Percentiles rank a stretch among this genome's conserved stretches.
Evolutionary conservation across 2,113 vertebrate genomes (phyloP).

Genomic region (Hippocampus barbouri): DNA sequence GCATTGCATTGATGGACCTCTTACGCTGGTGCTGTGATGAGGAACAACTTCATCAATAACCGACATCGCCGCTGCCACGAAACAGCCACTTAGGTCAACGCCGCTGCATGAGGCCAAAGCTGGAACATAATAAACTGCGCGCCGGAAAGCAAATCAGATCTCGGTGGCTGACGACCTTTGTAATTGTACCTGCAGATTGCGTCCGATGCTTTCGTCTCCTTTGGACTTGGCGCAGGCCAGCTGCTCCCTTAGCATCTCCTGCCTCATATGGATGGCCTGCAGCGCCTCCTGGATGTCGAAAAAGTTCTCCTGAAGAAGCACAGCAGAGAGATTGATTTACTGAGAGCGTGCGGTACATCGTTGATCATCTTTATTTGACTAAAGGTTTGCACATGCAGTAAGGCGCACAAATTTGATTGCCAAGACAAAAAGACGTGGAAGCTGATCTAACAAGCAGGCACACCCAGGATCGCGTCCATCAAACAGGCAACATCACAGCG

Average conservation of each 20-base stretch:
- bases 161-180: not conserved
- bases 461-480: too few relatives aligned
- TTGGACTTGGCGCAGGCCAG: slow-evolving; percentile 84
- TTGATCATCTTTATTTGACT: too few relatives aligned
- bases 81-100: slow-evolving; percentile 19
- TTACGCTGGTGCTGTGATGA: slow-evolving; percentile 30
- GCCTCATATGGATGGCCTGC: slow-evolving; percentile 83
- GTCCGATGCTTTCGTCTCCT: slow-evolving; percentile 83
- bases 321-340: not conserved
- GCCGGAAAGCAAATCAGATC: not conserved
- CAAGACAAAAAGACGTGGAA: too few relatives aligned
- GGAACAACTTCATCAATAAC: slow-evolving; percentile 34
- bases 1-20: not conserved
- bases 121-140: not conserved
- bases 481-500: too few relatives aligned
- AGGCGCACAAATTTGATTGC: too few relatives aligned
- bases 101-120: not conserved
- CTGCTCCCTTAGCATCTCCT: slow-evolving; percentile 81
- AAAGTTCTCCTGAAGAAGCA: slow-evolving; percentile 80
- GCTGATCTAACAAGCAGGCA: too few relatives aligned
- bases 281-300: slow-evolving; percentile 89
- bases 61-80: slow-evolving; percentile 2
- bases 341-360: not conserved
- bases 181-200: slow-evolving; percentile 82
- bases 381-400: too few relatives aligned